Evolutionary conservation across 2,888 invertebrate genomes (phyloP), one percentile per base, ranked within the genome.

Genomic region (Ectemnius cavifrons): DNA sequence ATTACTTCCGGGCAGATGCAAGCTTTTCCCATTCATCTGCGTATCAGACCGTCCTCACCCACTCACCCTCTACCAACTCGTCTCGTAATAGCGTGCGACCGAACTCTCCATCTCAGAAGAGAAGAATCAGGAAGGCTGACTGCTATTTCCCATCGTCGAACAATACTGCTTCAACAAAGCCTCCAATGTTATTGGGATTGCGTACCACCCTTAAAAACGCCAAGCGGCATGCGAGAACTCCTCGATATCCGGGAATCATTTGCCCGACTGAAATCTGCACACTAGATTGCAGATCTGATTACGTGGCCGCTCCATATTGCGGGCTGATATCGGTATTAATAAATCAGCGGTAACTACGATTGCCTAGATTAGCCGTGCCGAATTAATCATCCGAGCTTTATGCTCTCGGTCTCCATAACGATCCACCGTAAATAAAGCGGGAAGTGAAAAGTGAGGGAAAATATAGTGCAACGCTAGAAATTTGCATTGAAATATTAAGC

Each of bases 1-100:
- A 79, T 79, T 79, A 79, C 67, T 77, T 79, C 69, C 72, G 72
- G 63, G 47, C 70, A 78, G 65, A 75, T 71, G 68, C 71, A 67
- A 11, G 63, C 58, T 66, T 64, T 73, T 70, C 69, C 63, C 71
- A 78, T 71, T 73, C 66, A 45, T 56, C 37, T 58, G 27, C 37
- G 1, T 52, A 52, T 14, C 16, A 52, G 5, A 23, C 23, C 23
- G 3, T 23, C 23, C 23, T 23, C 23, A 8, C 37, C 37, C 37
- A 23, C 37, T 37, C 37, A 37, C 37, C 37, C 37, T 37, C 37
- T 8, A 11, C 8, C 37, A 37, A 52, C 52, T 13, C 6, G 16
- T 1, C 52, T 14, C 28, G n/a, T 45, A 47, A 59, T 66, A 20
- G 46, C 58, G 67, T 70, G 8, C 37, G 65, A 56, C 28, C 56